Evolutionary conservation across 2,113 vertebrate genomes (phyloP).

Genomic region (Seriola aureovittata): DNA sequence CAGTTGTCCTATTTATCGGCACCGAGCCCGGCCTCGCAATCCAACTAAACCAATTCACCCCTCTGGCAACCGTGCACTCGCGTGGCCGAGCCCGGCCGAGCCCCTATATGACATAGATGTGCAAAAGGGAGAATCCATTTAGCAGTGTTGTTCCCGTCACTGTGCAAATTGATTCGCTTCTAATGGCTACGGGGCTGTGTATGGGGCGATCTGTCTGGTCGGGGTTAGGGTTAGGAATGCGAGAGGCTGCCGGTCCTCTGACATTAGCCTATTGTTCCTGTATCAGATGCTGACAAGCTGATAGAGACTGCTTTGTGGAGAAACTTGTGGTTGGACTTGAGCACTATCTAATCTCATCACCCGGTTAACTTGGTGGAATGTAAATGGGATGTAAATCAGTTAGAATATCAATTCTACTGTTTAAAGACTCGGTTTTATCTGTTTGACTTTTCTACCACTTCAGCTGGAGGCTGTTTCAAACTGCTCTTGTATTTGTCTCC

Average conservation of each 20-base stretch:
- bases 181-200: constrained; percentile 16
- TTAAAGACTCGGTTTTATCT: not conserved
- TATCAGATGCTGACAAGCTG: constrained; percentile 39
- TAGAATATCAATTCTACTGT: not conserved
- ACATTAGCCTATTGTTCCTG: constrained; percentile 62
- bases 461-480: constrained; percentile 3
- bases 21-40: constrained; percentile 23
- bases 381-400: not conserved
- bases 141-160: constrained; percentile 48
- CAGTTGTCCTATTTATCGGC: constrained; percentile 55
- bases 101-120: constrained; percentile 50
- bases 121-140: constrained; percentile 53
- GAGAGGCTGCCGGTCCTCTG: constrained; percentile 22
- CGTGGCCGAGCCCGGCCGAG: constrained; percentile 1
- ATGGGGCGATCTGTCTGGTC: constrained; percentile 1
- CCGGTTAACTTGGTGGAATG: constrained; percentile 29
- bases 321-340: constrained; percentile 29
- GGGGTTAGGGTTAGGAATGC: constrained; percentile 58
- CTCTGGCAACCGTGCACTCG: constrained; percentile 16
- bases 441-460: not conserved
- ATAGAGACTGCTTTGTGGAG: constrained; percentile 42
- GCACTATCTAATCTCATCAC: constrained; percentile 51
- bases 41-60: constrained; percentile 51
- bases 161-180: constrained; percentile 64
- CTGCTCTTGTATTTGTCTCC: not conserved